Evolutionary conservation across 2,797 vertebrate genomes (phyloP), one percentile per base, ranked within the genome.

Genomic region (Trematomus bernacchii): DNA sequence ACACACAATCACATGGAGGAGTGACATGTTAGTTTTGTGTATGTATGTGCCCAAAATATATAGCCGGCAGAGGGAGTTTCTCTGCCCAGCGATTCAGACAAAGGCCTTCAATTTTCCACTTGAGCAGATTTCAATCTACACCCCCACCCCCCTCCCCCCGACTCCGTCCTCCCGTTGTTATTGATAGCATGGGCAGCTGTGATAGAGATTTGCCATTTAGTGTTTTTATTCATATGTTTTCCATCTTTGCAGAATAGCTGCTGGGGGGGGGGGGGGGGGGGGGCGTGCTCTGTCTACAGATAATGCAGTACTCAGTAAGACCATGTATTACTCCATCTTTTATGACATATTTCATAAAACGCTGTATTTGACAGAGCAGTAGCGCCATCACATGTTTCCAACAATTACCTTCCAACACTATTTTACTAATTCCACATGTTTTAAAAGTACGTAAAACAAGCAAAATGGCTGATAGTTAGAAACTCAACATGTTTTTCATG

Each of bases 51-150:
- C 58, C 66, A 71, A 79, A 83, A 83, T 82, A 83, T 82, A 82
- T 57, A 76, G 46, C 60, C 81, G 76, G 71, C 71, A 63, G 82
- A 77, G 80, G 80, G 67, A 71, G 77, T 84, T 81, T 74, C 78
- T 85, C 79, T 87, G 69, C 71, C 79, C 66, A n/a, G 54, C 85
- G 80, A 90, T 87, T 87, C 71, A 77, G 61, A 77, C 66, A 18
- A 48, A 50, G 73, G 61, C 61, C 86, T 91, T 92, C 87, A 91
- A 91, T 93, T 92, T 93, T 92, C 90, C 90, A 90, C 85, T 88
- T 81, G 71, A 92, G 75, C 69, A 88, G 80, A 91, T 91, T 91
- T 92, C 91, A 88, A 90, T 92, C 89, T 92, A 78, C 82, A 72
- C 87, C 81, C 77, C 52, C 87, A 66, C 73, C 62, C 85, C 82